phyloP scores from a whole-genome alignment of 2,888 invertebrate species.

The Noctua comes region DNA sequence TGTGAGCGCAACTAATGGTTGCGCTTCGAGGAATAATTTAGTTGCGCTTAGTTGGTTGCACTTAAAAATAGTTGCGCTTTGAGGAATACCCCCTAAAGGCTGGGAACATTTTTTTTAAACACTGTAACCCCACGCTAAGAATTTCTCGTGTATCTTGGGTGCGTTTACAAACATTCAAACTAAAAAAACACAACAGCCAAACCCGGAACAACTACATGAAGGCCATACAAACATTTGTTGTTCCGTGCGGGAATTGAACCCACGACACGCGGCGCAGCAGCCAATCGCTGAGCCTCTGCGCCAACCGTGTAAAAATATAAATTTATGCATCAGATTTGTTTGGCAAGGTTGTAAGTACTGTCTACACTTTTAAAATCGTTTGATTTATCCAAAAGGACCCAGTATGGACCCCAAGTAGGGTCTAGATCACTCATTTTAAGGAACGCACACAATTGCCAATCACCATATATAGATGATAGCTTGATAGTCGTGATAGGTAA shows the following conservation, averaged over 20 bases:
- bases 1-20: too few relatives aligned
- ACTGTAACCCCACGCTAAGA: too few relatives aligned
- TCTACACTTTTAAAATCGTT: neutral
- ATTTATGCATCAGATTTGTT: neutral
- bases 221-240: neutral
- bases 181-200: neutral
- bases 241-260: neutral
- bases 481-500: neutral
- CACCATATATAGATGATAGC: neutral
- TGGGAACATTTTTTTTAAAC: neutral
- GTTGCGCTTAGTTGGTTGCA: too few relatives aligned
- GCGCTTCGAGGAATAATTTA: too few relatives aligned
- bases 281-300: neutral
- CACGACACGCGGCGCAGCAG: neutral
- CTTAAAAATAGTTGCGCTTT: too few relatives aligned
- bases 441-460: neutral
- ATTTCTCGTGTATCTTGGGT: too few relatives aligned
- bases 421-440: neutral
- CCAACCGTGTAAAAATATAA: neutral
- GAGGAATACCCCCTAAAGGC: too few relatives aligned
- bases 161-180: neutral
- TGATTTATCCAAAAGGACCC: neutral
- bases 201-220: neutral
- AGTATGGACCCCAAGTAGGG: neutral
- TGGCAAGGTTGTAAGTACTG: neutral